phyloP scores from a whole-genome alignment of 2,888 invertebrate genomes.

The Epinotia nisella region DNA sequence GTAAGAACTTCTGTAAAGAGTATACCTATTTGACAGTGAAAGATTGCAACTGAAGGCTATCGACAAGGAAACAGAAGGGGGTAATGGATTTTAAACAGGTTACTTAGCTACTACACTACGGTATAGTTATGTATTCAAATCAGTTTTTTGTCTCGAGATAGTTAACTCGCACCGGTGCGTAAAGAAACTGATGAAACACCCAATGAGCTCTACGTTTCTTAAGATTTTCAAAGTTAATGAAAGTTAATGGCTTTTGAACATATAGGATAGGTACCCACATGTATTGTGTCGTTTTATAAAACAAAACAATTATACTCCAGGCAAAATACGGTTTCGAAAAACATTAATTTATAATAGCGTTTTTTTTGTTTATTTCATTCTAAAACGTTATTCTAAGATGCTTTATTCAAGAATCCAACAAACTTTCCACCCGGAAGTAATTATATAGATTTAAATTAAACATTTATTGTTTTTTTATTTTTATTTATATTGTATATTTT shows the following conservation, averaged over 20 bases:
- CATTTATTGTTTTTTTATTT: no score
- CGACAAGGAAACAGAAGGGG: conserved; percentile 21
- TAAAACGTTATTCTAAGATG: no score
- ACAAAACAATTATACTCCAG: neutral
- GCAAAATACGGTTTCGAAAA: no score
- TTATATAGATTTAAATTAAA: no score
- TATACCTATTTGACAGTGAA: conserved; percentile 13
- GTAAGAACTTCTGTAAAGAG: neutral
- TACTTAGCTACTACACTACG: neutral
- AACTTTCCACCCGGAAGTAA: no score
- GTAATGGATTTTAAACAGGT: conserved; percentile 26
- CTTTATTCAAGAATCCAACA: no score
- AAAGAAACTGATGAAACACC: conserved; percentile 1
- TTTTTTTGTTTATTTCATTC: no score
- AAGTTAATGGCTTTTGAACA: neutral
- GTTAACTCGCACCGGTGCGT: neutral
- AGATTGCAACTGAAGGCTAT: conserved; percentile 37
- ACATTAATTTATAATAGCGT: no score
- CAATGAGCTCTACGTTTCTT: neutral
- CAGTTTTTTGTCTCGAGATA: neutral
- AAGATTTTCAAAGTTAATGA: neutral
- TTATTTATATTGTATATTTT: no score
- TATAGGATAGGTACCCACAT: neutral
- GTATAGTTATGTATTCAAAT: conserved; percentile 4
- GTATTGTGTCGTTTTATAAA: neutral